These are phyloP conservation scores for Paedocypris micromegethes DNA, from an alignment of 2,797 vertebrate species.

Conservation along the genomic window DNA sequence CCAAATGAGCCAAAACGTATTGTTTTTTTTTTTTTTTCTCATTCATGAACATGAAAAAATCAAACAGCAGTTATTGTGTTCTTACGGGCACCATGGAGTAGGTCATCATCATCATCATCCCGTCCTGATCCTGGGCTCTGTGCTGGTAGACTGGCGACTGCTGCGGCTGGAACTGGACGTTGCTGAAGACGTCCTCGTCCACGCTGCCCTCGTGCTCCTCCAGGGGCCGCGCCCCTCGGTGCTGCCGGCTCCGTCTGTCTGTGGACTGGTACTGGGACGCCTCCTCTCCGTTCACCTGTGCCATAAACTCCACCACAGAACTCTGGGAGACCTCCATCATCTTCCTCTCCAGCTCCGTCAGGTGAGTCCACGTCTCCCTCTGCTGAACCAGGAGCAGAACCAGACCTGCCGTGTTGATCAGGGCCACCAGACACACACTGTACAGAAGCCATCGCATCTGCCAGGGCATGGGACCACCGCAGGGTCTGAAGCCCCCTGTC, in stretches of 20 bases:
- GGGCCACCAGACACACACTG: slow-evolving; percentile 67
- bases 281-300: slow-evolving; percentile 61
- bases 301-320: slow-evolving; percentile 67
- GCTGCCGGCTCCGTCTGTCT: slow-evolving; percentile 70
- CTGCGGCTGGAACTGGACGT: slow-evolving; percentile 45
- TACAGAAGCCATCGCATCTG: slow-evolving; percentile 69
- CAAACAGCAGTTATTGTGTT: background rate
- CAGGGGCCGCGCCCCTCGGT: slow-evolving; percentile 45
- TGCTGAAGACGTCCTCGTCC: slow-evolving; percentile 50
- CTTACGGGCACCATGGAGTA: slow-evolving; percentile 96
- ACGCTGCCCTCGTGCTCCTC: slow-evolving; percentile 36
- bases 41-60: background rate
- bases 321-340: slow-evolving; percentile 62
- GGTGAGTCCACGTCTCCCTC: slow-evolving; percentile 66
- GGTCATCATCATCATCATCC: slow-evolving; percentile 92
- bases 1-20: too few species aligned
- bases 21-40: background rate
- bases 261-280: slow-evolving; percentile 60
- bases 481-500: slow-evolving; percentile 62
- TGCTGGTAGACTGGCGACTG: slow-evolving; percentile 55
- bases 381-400: slow-evolving; percentile 80
- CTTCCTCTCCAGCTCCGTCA: slow-evolving; percentile 63
- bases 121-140: slow-evolving; percentile 68
- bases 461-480: slow-evolving; percentile 62
- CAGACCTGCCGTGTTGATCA: slow-evolving; percentile 78